Base-by-base conservation (phyloP, 2,888 invertebrate species). In the Caenorhabditis doughertyi region DNA sequence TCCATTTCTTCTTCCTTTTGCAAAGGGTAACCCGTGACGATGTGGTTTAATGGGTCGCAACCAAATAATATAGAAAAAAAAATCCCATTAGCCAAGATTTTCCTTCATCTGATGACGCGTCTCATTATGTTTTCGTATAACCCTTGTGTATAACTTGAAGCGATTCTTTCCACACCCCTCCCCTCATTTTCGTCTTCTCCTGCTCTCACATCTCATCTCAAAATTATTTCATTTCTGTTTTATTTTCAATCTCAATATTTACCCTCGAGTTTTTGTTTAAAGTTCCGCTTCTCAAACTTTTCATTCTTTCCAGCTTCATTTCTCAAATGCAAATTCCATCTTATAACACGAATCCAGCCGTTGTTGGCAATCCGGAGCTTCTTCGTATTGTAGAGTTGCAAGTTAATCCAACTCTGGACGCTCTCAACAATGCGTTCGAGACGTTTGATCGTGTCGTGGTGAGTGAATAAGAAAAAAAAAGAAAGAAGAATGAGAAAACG, bases 11-110 rank as follows among this genome's bases (percentile, higher is more conserved):
- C 18, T 42, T 53, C n/a, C 11, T 29, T 4, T 21, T 56, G 9
- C 27, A 25, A 47, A 55, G 11, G 60, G 62, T 77, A 60, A 42
- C 68, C 55, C 62, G 21, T 35, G 60, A 53, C 51, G 18, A 77
- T 47, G 68, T 32, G 23, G 8, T 65, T 67, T 47, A 74, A 65
- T 65, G 58, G 56, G 64, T 13, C 62, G n/a, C 42, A 51, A 53
- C 60, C 65, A 60, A 62, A 68, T 51, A 68, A 70, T 68, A 68
- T 74, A 25, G 53, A 29, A 27, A 29, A 13, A 56, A 39, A 68
- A 76, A 76, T 67, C 51, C 67, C 67, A 76, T 76, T 76, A 76
- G 76, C 56, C 49, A 13, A 74, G 65, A 67, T 74, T 53, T 49
- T 60, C 27, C 42, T 68, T 58, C 67, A 60, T 74, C 65, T 65